Evolutionary conservation across 2,113 vertebrate genomes (phyloP).

Genomic region (Bolborhynchus lineola): DNA sequence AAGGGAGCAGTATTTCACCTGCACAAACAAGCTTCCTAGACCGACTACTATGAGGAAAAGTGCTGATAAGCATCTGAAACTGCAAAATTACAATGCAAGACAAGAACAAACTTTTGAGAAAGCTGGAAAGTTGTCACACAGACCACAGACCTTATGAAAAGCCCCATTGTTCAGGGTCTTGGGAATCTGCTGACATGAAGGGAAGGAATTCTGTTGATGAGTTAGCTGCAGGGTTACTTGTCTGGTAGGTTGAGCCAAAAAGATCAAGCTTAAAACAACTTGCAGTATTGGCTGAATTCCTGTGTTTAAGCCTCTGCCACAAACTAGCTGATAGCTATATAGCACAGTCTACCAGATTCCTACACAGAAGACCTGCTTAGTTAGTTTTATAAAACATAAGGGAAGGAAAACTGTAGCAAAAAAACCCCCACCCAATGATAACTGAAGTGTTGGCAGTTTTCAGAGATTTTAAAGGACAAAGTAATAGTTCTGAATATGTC

Average conservation of each 20-base stretch:
- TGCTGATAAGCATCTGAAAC: background rate
- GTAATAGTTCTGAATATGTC: background rate
- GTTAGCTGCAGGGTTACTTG: background rate
- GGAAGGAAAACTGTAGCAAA: background rate
- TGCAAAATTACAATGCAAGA: background rate
- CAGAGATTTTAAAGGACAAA: background rate
- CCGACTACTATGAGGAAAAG: background rate
- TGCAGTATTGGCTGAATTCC: background rate
- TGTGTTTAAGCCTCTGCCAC: background rate
- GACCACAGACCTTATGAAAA: constrained; percentile 20
- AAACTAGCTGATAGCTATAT: background rate
- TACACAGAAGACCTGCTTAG: background rate
- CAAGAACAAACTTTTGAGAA: background rate
- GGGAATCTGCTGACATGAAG: constrained; percentile 44
- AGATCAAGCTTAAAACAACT: background rate
- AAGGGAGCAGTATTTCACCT: background rate
- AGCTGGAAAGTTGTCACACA: background rate
- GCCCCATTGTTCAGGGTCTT: constrained; percentile 50
- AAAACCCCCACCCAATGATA: background rate
- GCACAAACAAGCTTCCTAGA: background rate
- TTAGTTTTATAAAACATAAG: background rate
- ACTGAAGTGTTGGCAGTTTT: background rate
- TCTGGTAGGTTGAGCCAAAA: background rate
- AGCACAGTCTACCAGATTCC: background rate
- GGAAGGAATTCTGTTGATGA: constrained; percentile 57